Base-by-base conservation (phyloP, 2,113 vertebrate genomes). In the Zosterops hypoxanthus region DNA sequence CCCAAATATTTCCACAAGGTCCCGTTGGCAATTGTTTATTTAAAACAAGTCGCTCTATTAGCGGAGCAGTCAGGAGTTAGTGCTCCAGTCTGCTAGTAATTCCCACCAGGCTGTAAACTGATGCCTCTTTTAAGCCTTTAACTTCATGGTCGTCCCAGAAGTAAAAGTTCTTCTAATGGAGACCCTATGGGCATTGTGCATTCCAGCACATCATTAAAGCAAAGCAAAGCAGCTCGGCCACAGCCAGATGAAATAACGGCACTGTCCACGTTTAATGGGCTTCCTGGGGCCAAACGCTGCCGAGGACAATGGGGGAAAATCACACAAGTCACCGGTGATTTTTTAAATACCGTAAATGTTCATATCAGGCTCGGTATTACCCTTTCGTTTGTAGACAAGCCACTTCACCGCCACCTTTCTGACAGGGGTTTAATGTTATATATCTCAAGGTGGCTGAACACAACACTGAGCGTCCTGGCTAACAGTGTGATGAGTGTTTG, bases 191-290 rank as follows among this genome's bases (percentile, higher is more conserved):
- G 98, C 98, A 98, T 97, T 98, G 98, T 94, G 98, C 98, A 99
- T 99, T 99, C 99, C 99, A 98, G 98, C 98, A 99, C 98, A 99
- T 99, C 98, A 99, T 99, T 98, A 98, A 98, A 98, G 98, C 98
- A 98, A 95, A 98, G 98, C 97, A 98, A 98, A 98, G 98, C 98
- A 98, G 98, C 95, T 94, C 97, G 97, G 98, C 97, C 97, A 98
- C 98, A 98, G 98, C 98, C 98, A 98, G 98, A 98, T 99, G 98
- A 99, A 99, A 98, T 98, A 98, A 96, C 98, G 97, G 97, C 97
- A 98, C 98, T 97, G 98, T 99, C 98, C 98, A 98, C 97, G 90
- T 97, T 96, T 97, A 98, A 98, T 97, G 98, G 98, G 98, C 98
- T 98, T 99, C 98, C 98, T 98, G 98, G 97, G 98, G 98, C 98